These are phyloP conservation scores for Macrobrachium rosenbergii DNA, from an alignment of 1,140 invertebrate species.

Conservation along the genomic window DNA sequence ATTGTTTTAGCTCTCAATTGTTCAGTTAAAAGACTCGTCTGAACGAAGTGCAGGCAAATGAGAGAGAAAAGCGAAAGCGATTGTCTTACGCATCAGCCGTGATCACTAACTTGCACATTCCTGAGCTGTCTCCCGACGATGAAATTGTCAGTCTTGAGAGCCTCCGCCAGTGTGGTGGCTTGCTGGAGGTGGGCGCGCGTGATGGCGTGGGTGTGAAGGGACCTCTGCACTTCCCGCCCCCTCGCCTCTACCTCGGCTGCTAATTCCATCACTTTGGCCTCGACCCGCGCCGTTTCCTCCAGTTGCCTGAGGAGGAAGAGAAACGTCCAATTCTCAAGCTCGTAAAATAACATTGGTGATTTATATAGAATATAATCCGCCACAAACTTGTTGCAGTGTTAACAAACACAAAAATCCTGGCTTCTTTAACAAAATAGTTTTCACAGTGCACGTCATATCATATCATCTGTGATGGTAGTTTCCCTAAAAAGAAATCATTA, in stretches of 20 bases:
- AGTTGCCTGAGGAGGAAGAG: constrained; percentile 33
- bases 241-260: constrained; percentile 44
- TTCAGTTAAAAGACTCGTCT: background rate
- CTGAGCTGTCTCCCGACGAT: constrained; percentile 46
- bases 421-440: too few species aligned
- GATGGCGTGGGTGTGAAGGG: constrained; percentile 38
- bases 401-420: too few species aligned
- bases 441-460: too few species aligned
- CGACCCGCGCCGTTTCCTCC: constrained; percentile 50
- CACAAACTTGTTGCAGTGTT: too few species aligned
- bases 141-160: constrained; percentile 57
- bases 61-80: background rate
- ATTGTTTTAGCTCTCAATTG: too few species aligned
- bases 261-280: constrained; percentile 43
- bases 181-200: constrained; percentile 39
- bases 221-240: constrained; percentile 30
- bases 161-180: constrained; percentile 31
- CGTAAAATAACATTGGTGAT: too few species aligned
- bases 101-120: constrained; percentile 30
- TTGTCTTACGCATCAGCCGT: background rate
- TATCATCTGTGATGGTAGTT: too few species aligned
- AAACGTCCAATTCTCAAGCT: too few species aligned
- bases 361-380: too few species aligned
- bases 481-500: too few species aligned
- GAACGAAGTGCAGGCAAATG: background rate